Conservation (phyloP, 2,888 invertebrate genomes). For the Carcina quercana region DNA sequence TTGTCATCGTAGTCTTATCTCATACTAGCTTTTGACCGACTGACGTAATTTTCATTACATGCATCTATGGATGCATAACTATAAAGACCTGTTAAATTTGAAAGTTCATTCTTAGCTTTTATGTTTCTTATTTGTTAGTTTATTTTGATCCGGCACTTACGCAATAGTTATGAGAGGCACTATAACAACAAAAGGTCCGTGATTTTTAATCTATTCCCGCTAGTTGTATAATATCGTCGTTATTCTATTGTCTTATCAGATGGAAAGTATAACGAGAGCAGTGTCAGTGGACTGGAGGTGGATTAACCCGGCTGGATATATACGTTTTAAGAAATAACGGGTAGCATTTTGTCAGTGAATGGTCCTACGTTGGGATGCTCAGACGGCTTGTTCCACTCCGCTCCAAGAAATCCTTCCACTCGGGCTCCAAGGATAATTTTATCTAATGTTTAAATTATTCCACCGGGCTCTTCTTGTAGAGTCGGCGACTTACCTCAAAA, state of each 20-base stretch:
- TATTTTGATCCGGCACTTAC: conserved; percentile 31
- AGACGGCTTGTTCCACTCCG: too few species aligned
- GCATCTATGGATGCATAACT: too few species aligned
- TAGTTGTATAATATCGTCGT: conserved; percentile 42
- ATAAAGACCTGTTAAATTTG: conserved; percentile 12
- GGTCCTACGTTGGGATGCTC: too few species aligned
- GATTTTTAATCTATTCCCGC: conserved; percentile 39
- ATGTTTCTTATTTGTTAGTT: conserved; percentile 23
- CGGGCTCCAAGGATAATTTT: too few species aligned
- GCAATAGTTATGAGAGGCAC: conserved; percentile 28
- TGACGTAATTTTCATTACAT: too few species aligned
- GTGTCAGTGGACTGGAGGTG: conserved; percentile 25
- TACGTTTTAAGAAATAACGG: conserved; percentile 31
- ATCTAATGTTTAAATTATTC: too few species aligned
- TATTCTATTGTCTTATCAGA: conserved; percentile 43
- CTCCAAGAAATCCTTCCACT: too few species aligned
- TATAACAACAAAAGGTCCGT: conserved; percentile 32
- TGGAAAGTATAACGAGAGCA: conserved; percentile 53
- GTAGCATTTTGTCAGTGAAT: background rate
- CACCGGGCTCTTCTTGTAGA: too few species aligned
- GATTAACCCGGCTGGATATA: conserved; percentile 33
- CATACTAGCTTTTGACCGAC: too few species aligned
- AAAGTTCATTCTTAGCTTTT: conserved; percentile 20
- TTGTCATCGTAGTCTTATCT: too few species aligned
- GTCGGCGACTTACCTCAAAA: too few species aligned